Evolutionary conservation across 2,113 vertebrate species (phyloP), one percentile per base, ranked within the genome.

Genomic region (Merops nubicus): DNA sequence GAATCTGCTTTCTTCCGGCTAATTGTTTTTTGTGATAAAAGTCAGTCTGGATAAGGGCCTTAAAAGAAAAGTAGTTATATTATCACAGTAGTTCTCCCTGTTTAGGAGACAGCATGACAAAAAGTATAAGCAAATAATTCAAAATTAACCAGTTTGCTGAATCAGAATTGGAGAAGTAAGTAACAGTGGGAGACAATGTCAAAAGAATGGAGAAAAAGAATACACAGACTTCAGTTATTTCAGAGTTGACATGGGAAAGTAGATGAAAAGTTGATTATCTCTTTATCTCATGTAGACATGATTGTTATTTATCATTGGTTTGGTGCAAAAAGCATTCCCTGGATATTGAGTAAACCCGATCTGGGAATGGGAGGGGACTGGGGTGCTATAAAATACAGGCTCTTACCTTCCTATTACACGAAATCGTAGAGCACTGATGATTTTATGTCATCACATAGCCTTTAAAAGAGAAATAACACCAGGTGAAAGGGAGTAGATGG

Each of bases 101-200:
- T 31, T 28, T n/a, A 51, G 56, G 29, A 86, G 29, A 14, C 12
- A 89, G 20, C 31, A 47, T 0, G 3, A 40, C 7, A 60, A 43
- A 85, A 77, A 43, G 2, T 31, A n/a, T 40, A 7, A 7, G 12
- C 50, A 77, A 85, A 60, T 38, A 68, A 59, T 7, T 40, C 21
- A 60, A 43, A 40, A 68, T 22, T 47, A 65, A 72, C 9, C 2
- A 26, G 20, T 57, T 31, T 80, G 7, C 4, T 82, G 43, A 62
- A 75, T 15, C 12, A 53, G 36, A 53, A 85, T n/a, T 15, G 36
- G 4, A n/a, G 50, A 83, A 62, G 47, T 50, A 60, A 95, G 31
- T 67, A 47, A 1, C 7, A 36, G 3, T 13, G 26, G 38, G n/a
- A 80, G 23, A 5, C 0, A 0, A 16, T 42, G 9, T 20, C 15